phyloP scores from a whole-genome alignment of 2,113 vertebrate species.

The Sardina pilchardus region DNA sequence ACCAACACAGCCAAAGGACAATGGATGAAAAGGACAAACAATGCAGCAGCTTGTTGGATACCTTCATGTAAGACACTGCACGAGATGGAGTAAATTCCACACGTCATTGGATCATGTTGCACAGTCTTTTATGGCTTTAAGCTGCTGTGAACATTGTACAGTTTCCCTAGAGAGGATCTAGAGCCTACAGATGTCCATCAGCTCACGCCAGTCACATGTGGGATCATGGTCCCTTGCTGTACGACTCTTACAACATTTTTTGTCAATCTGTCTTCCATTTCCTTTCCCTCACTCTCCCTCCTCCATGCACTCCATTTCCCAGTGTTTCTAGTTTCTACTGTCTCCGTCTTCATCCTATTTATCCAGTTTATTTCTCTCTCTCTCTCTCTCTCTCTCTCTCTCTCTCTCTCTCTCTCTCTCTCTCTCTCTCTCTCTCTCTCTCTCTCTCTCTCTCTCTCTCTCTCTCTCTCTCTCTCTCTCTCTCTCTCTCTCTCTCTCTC shows the following conservation, averaged over 20 bases:
- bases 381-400: slow-evolving; percentile 17
- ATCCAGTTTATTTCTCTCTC: neutral
- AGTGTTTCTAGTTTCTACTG: neutral
- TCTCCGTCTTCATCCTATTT: neutral
- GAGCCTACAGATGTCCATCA: slow-evolving; percentile 25
- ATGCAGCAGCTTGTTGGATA: neutral
- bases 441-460: slow-evolving; percentile 28
- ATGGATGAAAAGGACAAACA: slow-evolving; percentile 25
- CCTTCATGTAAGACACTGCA: neutral
- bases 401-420: slow-evolving; percentile 23
- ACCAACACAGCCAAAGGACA: slow-evolving; percentile 6
- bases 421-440: slow-evolving; percentile 24
- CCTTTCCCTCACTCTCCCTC: neutral
- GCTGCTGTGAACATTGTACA: slow-evolving; percentile 39
- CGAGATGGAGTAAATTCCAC: neutral
- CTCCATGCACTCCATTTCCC: neutral
- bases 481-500: slow-evolving; percentile 25
- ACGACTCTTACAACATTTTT: neutral
- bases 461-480: slow-evolving; percentile 17
- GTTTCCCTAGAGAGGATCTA: slow-evolving; percentile 35
- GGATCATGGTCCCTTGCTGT: neutral
- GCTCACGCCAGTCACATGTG: slow-evolving; percentile 9
- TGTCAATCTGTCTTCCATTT: neutral
- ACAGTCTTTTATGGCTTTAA: slow-evolving; percentile 37
- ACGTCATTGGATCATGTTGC: neutral